Evolutionary conservation across 2,888 invertebrate species (phyloP).

Genomic region (Heteropelma amictum): DNA sequence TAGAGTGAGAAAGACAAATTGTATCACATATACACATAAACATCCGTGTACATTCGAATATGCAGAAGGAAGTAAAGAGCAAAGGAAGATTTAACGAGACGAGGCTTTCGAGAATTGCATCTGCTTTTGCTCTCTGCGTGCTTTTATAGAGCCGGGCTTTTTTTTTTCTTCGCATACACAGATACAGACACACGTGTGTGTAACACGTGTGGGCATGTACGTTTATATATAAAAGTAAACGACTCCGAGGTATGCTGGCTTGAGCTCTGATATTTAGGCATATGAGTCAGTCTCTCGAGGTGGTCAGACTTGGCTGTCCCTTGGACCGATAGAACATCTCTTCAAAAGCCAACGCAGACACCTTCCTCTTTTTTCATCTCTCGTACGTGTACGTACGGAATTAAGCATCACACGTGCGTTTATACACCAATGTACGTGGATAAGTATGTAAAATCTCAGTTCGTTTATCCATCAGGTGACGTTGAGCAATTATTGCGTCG

Average conservation of each 20-base stretch:
- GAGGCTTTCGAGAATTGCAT: constrained; percentile 35
- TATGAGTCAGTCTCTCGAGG: constrained; percentile 62
- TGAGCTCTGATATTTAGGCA: constrained; percentile 59
- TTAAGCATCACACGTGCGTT: too few species aligned
- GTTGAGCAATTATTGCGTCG: constrained; percentile 47
- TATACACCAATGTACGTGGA: not conserved
- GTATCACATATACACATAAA: constrained; percentile 3
- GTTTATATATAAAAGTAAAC: not conserved
- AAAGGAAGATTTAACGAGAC: constrained; percentile 10
- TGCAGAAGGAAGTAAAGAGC: not conserved
- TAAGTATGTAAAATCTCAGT: not conserved
- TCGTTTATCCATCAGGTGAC: constrained; percentile 37
- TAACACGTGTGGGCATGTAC: too few species aligned
- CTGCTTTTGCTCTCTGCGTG: constrained; percentile 24
- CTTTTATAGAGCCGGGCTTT: constrained; percentile 14
- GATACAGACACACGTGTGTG: not conserved
- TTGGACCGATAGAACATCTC: constrained; percentile 53
- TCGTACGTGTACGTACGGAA: not conserved
- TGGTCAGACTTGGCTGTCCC: constrained; percentile 62
- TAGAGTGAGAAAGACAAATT: constrained; percentile 17
- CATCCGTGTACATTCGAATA: too few species aligned
- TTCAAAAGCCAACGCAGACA: constrained; percentile 6
- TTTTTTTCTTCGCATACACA: not conserved
- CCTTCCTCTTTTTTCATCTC: constrained; percentile 20
- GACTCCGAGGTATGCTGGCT: constrained; percentile 8